A percentile compares a stretch with the other conserved stretches of the same genome.
Evolutionary conservation across 2,113 vertebrate genomes (phyloP).

Genomic region (Eudorcas thomsonii): DNA sequence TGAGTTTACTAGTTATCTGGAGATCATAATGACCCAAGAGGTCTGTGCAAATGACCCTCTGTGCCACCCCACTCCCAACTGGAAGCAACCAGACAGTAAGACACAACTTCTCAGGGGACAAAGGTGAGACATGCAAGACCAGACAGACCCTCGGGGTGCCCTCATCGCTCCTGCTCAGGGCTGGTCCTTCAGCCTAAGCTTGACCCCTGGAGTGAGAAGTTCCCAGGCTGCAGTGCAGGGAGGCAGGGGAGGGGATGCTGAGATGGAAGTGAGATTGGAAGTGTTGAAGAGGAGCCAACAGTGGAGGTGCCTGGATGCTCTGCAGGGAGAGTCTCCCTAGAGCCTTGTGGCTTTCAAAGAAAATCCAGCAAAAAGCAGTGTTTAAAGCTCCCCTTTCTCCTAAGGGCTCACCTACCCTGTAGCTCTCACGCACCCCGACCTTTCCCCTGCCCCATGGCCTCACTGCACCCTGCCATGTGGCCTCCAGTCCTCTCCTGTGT

Average conservation of each 20-base stretch:
- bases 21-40: not conserved
- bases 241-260: not conserved
- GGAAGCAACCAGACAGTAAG: not conserved
- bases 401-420: not conserved
- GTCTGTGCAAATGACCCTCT: too few relatives aligned
- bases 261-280: not conserved
- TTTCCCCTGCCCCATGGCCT: not conserved
- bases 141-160: too few relatives aligned
- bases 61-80: not conserved
- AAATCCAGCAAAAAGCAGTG: not conserved
- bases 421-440: not conserved
- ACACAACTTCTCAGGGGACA: not conserved
- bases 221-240: not conserved
- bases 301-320: fast-evolving
- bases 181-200: not conserved
- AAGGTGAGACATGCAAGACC: not conserved
- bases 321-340: not conserved
- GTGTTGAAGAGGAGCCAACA: not conserved
- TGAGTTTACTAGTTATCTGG: not conserved
- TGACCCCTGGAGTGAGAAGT: not conserved
- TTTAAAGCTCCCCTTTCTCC: not conserved
- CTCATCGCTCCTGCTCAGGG: not conserved
- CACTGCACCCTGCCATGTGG: not conserved
- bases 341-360: not conserved
- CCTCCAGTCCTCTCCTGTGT: not conserved